Evolutionary conservation across 2,888 invertebrate species (phyloP).

Genomic region (Leptinotarsa rubiginosa): DNA sequence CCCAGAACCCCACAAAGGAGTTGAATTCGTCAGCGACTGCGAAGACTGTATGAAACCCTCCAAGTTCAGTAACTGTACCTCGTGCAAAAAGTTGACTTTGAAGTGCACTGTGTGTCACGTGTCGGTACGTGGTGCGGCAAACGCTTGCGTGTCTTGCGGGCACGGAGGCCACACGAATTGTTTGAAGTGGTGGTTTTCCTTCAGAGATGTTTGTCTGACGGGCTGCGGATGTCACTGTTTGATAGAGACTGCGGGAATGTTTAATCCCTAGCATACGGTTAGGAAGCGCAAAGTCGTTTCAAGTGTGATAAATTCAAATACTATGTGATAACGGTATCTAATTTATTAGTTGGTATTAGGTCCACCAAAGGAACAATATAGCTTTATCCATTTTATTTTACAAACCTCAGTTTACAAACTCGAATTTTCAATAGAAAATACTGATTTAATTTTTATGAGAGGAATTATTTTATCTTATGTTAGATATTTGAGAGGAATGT

Average conservation of each 20-base stretch:
- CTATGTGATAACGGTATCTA: constrained; percentile 35
- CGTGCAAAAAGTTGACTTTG: constrained; percentile 80
- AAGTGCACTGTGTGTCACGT: constrained; percentile 88
- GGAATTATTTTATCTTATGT: too few relatives aligned
- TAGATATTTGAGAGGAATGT: too few relatives aligned
- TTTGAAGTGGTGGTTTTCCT: constrained; percentile 84
- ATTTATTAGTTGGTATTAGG: background rate
- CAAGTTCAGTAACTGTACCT: constrained; percentile 76
- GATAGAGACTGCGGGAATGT: constrained; percentile 73
- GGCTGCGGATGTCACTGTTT: constrained; percentile 94
- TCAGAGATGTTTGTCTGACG: constrained; percentile 84
- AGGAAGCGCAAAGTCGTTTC: constrained; percentile 15
- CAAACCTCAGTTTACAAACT: background rate
- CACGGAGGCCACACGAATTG: constrained; percentile 93
- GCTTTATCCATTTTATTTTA: background rate
- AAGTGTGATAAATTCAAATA: constrained; percentile 37
- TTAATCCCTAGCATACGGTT: constrained; percentile 60
- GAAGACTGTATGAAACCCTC: constrained; percentile 76
- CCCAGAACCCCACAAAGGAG: constrained; percentile 67
- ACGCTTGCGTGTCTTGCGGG: constrained; percentile 89
- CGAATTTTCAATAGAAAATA: too few relatives aligned
- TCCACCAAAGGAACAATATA: background rate
- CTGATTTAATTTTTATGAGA: too few relatives aligned
- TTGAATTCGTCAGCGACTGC: constrained; percentile 82
- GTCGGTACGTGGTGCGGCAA: constrained; percentile 86